Evolutionary conservation across 2,888 invertebrate genomes (phyloP), one percentile per base, ranked within the genome.

Genomic region (Xestia c-nigrum): DNA sequence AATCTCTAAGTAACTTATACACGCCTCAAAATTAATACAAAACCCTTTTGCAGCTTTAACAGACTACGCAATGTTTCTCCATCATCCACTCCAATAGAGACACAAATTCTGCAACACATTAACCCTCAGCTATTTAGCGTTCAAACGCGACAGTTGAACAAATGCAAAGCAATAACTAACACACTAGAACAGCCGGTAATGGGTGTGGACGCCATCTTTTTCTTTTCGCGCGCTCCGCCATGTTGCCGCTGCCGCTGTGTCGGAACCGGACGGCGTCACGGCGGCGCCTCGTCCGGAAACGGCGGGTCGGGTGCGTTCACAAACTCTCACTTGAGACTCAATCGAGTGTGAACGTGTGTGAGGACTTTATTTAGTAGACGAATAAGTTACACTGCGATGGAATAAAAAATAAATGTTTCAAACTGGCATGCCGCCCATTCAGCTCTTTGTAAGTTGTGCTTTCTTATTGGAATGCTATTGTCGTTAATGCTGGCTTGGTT

Each of bases 251-350:
- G 74, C 89, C 88, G 81, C 84, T 85, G 74, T 84, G 88, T 88
- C 89, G 90, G 90, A 89, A 92, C 93, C 94, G 94, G 95, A 93
- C 94, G 95, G 95, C 94, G 95, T 92, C 95, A 89, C 81, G 87
- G 82, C 93, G 95, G 93, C 95, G 95, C 95, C 95, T 90, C 88
- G 85, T 83, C 90, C 92, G 93, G 92, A 93, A 93, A 93, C 92
- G 90, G 89, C 90, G 92, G 91, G 91, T 92, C 92, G 92, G 91
- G 91, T 89, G 91, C 92, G 92, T 90, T 92, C 92, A 88, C 89
- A 90, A 91, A 92, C 92, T 91, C 93, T 92, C 94, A 94, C 94
- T 94, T 90, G 89, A 92, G 89, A 92, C 85, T 92, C 92, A 93
- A 92, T 92, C 92, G 92, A 90, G 88, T 91, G 92, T 92, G 90